Evolutionary conservation across 2,888 invertebrate species (phyloP), one percentile per base, ranked within the genome.

Genomic region (Plebejus melissa): DNA sequence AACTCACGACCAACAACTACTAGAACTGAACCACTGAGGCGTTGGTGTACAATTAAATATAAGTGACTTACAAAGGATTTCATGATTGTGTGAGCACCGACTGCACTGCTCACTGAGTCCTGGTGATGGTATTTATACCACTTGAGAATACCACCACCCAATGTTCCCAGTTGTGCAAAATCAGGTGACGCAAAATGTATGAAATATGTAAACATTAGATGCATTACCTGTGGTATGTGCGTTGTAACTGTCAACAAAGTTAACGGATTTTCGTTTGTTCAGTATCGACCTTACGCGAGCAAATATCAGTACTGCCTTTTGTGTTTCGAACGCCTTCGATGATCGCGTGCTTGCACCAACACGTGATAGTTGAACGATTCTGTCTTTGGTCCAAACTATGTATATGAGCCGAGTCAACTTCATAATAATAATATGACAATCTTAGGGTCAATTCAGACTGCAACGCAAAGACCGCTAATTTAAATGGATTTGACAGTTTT

Each of bases 201-300:
- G 90, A 91, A 90, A 91, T 91, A 89, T 87, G 92, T 90, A 92
- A 93, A 93, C 89, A 93, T 84, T 86, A 83, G 84, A 84, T 89
- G 87, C 91, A 91, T 92, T 90, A 90, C 90, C 90, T 89, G 87
- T 86, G 83, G 84, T 89, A 87, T 87, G 81, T 81, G 79, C 86
- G 82, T 88, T 88, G 91, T 91, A 91, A 92, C 85, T 81, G 90
- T 87, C 89, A 88, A 91, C 86, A 90, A 85, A 83, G 83, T 86
- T 88, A 89, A 87, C 87, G 86, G 87, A 85, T 84, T 87, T 86
- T 87, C 86, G 88, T 88, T 90, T 86, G 86, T 85, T 84, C 82
- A 83, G 83, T 83, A 82, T 82, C 83, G 85, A 84, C 85, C 85
- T 86, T 83, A 86, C 80, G 82, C 75, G 76, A 77, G 79, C 70